These are phyloP conservation scores for Sinocyclocheilus anophthalmus DNA, from an alignment of 2,113 vertebrate genomes.

Conservation along the genomic window DNA sequence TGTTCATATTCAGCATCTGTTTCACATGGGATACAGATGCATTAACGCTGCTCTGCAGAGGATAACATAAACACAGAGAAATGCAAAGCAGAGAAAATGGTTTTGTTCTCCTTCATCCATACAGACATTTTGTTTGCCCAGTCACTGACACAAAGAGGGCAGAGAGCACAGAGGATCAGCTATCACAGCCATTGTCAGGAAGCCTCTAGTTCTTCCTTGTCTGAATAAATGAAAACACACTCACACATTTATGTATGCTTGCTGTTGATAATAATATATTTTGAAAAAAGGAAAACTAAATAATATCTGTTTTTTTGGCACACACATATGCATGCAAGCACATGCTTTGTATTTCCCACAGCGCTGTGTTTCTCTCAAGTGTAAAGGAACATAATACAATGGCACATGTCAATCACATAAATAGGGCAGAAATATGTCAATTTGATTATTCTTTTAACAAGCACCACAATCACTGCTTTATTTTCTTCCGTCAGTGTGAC, in stretches of 20 bases:
- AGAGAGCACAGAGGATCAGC: conserved; percentile 30
- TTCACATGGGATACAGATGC: neutral
- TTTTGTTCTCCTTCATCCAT: conserved; percentile 30
- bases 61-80: conserved; percentile 5
- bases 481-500: conserved; percentile 32
- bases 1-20: conserved; percentile 45
- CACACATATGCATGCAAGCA: neutral
- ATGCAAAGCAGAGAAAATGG: neutral
- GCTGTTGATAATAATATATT: conserved; percentile 20
- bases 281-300: conserved; percentile 13
- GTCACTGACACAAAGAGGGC: conserved; percentile 21
- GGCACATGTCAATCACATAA: conserved; percentile 9
- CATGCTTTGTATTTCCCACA: neutral
- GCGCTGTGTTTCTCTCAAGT: neutral
- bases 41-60: conserved; percentile 43
- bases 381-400: conserved; percentile 20
- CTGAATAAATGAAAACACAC: conserved; percentile 35
- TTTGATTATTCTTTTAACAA: conserved; percentile 54
- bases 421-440: conserved; percentile 32
- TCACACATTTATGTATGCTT: conserved; percentile 9
- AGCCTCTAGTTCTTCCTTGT: conserved; percentile 23
- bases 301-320: conserved; percentile 4
- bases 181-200: conserved; percentile 12
- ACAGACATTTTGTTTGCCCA: conserved; percentile 13
- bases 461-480: conserved; percentile 37